Conservation (phyloP, 2,113 vertebrate genomes). For the Caretta caretta region DNA sequence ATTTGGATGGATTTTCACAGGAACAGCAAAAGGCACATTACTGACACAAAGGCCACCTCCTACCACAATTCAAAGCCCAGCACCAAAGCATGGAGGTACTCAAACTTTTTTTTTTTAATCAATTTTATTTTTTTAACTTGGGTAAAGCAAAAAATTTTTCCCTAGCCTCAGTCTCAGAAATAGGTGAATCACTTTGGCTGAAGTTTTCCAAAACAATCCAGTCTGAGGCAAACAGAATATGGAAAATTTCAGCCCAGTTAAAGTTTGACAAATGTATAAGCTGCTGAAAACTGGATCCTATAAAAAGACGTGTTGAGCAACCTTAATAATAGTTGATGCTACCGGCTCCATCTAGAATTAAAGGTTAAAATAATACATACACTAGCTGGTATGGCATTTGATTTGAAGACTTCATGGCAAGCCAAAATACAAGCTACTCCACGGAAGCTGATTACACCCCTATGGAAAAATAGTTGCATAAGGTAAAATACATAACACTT, state of each 20-base stretch:
- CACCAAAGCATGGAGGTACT: not conserved
- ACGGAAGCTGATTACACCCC: not conserved
- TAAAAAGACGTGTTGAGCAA: not conserved
- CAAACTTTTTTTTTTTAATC: no score
- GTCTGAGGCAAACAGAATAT: not conserved
- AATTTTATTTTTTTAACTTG: no score
- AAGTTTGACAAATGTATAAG: not conserved
- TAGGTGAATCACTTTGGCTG: no score
- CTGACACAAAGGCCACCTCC: not conserved
- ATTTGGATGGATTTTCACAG: not conserved
- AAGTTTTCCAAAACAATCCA: no score
- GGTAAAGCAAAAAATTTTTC: no score
- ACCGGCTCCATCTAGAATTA: not conserved
- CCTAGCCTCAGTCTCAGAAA: no score
- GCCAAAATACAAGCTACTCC: not conserved
- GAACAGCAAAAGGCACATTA: not conserved
- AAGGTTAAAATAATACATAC: not conserved
- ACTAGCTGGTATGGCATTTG: not conserved
- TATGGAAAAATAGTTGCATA: not conserved
- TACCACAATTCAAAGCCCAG: not conserved
- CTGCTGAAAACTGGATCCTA: not conserved
- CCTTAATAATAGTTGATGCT: not conserved
- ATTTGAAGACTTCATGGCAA: not conserved
- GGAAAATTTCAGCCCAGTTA: not conserved
- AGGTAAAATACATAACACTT: not conserved